Evolutionary conservation across 2,888 invertebrate species (phyloP).

Genomic region (Ectropis crepuscularia): DNA sequence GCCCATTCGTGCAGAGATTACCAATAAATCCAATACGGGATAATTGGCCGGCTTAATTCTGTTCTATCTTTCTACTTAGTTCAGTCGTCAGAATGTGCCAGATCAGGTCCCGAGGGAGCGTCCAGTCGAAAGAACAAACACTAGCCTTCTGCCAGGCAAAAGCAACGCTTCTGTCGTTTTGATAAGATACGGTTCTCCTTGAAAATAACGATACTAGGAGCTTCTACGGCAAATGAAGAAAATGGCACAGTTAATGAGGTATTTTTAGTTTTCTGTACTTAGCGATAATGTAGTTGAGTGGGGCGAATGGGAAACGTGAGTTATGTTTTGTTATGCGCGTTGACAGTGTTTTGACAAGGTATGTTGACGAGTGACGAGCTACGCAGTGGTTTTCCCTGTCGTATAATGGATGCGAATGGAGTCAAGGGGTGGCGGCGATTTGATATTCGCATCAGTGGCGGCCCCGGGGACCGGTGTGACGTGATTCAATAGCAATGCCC

Average conservation of each 20-base stretch:
- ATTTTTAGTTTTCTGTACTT: conserved; percentile 63
- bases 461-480: conserved; percentile 73
- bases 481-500: conserved; percentile 70
- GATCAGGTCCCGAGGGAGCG: conserved; percentile 81
- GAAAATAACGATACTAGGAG: conserved; percentile 54
- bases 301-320: conserved; percentile 34
- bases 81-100: conserved; percentile 85
- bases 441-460: conserved; percentile 77
- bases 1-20: conserved; percentile 85
- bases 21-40: conserved; percentile 86
- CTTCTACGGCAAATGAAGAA: conserved; percentile 68
- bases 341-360: conserved; percentile 35
- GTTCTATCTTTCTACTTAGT: conserved; percentile 85
- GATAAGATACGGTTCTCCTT: conserved; percentile 65
- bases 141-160: conserved; percentile 65
- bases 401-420: conserved; percentile 76
- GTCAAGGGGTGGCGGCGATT: conserved; percentile 78
- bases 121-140: conserved; percentile 76
- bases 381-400: conserved; percentile 66
- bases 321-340: conserved; percentile 40
- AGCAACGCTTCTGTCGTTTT: conserved; percentile 59
- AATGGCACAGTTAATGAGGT: conserved; percentile 71
- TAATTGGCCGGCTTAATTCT: conserved; percentile 85
- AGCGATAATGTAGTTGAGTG: conserved; percentile 41
- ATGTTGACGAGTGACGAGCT: conserved; percentile 58